Evolutionary conservation across 2,797 vertebrate genomes (phyloP).

Genomic region (Periparus ater): DNA sequence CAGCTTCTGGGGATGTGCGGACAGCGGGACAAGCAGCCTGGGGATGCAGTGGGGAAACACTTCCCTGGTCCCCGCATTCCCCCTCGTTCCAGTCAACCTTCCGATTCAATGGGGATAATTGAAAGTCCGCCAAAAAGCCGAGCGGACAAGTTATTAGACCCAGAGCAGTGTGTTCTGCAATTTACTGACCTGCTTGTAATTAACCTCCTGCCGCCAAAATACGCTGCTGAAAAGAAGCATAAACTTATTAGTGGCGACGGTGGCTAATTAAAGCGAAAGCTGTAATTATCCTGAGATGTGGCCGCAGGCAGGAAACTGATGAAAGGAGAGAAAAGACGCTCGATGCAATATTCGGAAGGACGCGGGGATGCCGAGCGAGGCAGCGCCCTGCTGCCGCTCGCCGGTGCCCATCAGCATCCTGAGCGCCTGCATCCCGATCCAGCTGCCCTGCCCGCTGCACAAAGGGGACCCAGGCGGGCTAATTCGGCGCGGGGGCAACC

Average conservation of each 20-base stretch:
- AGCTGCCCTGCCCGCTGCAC: constrained; percentile 85
- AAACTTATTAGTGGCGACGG: not conserved
- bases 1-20: accelerated
- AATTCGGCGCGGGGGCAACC: constrained; percentile 84
- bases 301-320: not conserved
- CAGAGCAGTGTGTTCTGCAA: not conserved
- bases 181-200: constrained; percentile 6
- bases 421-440: not conserved
- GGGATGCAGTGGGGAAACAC: not conserved
- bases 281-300: not conserved
- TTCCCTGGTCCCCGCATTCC: not conserved
- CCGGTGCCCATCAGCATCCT: constrained; percentile 38
- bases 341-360: not conserved
- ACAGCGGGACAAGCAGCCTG: accelerated
- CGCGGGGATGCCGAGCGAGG: not conserved
- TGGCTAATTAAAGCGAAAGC: constrained; percentile 38
- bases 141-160: not conserved
- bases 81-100: not conserved
- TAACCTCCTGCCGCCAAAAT: constrained; percentile 14
- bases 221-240: not conserved
- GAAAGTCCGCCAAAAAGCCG: constrained; percentile 23
- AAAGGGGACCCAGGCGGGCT: constrained; percentile 85
- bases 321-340: not conserved
- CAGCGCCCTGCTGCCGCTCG: not conserved
- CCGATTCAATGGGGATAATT: not conserved